Evolutionary conservation across 2,113 vertebrate species (phyloP).

Genomic region (Condylura cristata): DNA sequence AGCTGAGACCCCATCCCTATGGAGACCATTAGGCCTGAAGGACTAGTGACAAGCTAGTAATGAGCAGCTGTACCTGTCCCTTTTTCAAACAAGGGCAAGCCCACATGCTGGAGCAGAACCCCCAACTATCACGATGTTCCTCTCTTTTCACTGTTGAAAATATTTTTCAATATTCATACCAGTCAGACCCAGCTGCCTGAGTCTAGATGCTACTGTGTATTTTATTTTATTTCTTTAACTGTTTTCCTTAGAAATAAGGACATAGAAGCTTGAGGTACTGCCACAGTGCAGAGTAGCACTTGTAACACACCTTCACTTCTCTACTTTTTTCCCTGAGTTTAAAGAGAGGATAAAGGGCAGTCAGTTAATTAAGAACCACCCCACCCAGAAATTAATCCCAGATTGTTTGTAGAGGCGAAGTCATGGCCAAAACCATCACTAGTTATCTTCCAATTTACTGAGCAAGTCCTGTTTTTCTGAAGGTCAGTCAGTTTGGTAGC

Average conservation of each 20-base stretch:
- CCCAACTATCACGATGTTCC: rapidly evolving
- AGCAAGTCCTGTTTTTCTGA: neutral
- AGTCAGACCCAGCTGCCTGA: neutral
- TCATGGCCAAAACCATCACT: neutral
- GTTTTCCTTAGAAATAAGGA: neutral
- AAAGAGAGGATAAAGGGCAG: neutral
- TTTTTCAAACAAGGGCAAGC: neutral
- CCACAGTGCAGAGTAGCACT: neutral
- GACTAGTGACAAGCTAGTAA: neutral
- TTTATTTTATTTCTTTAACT: neutral
- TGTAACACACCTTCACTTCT: neutral
- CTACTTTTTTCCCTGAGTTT: neutral
- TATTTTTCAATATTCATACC: neutral
- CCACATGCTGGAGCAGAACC: neutral
- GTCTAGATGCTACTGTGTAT: neutral
- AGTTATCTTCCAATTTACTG: slow-evolving; percentile 39
- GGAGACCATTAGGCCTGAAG: neutral
- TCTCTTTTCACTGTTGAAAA: neutral
- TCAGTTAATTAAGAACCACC: neutral
- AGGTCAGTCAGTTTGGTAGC: slow-evolving; percentile 1
- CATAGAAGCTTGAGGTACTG: neutral
- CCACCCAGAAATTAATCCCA: slow-evolving; percentile 22
- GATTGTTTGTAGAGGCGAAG: neutral
- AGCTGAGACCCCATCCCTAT: neutral
- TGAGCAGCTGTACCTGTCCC: neutral